These are phyloP conservation scores for Strigamia maritima DNA, from an alignment of 2,888 invertebrate genomes.

Conservation along the genomic window DNA sequence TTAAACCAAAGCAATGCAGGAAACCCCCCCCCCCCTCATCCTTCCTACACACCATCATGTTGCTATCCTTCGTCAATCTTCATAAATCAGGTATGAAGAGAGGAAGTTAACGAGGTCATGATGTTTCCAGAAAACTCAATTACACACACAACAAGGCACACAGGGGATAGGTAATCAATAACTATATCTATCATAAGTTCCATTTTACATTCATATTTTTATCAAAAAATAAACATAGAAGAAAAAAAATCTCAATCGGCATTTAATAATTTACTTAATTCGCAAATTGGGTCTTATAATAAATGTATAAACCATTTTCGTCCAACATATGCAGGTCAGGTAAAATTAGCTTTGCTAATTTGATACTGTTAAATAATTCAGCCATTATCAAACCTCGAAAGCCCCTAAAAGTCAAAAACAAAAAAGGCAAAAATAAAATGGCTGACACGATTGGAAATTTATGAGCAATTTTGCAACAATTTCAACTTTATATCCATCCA, in stretches of 20 bases:
- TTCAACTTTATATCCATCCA: neutral
- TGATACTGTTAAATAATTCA: neutral
- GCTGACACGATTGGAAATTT: neutral
- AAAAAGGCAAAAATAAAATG: neutral
- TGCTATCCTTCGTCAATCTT: slow-evolving; percentile 4
- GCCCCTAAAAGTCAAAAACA: neutral
- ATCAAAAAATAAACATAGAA: neutral
- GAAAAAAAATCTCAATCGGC: neutral
- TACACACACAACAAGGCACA: slow-evolving; percentile 4
- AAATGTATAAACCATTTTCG: neutral
- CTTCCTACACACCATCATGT: neutral
- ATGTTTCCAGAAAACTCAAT: slow-evolving; percentile 4
- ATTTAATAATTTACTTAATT: neutral
- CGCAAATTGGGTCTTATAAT: neutral
- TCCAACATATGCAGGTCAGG: neutral
- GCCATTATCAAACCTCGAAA: neutral
- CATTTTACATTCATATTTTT: neutral
- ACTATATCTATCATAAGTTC: neutral
- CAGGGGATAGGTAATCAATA: slow-evolving; percentile 4
- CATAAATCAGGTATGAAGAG: neutral
- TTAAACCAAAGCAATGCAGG: neutral
- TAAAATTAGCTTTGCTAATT: neutral
- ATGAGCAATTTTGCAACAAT: neutral
- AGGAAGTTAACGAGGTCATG: slow-evolving; percentile 4
- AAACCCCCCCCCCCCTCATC: neutral